Conservation (phyloP, 2,888 invertebrate species). For the Caenorhabditis virilis region DNA sequence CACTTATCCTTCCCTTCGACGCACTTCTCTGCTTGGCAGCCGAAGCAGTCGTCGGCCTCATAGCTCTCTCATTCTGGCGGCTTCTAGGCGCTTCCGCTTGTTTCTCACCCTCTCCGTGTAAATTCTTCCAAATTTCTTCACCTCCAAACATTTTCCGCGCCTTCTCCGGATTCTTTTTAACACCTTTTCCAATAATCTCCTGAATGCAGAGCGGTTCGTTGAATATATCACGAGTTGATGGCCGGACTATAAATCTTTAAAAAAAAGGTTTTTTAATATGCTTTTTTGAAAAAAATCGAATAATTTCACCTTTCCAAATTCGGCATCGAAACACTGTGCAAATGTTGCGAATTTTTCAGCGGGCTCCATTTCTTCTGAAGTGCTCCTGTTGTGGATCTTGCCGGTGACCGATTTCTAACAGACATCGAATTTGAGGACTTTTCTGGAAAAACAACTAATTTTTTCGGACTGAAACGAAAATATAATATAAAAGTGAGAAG, state of each 20-base stretch:
- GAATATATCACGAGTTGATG: conserved; percentile 23
- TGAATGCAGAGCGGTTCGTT: conserved; percentile 26
- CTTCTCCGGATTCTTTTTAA: conserved; percentile 21
- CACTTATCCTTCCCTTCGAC: neutral
- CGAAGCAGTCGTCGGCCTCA: conserved; percentile 16
- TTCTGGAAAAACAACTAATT: no score
- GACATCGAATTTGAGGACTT: no score
- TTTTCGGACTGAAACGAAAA: no score
- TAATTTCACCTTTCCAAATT: conserved; percentile 6
- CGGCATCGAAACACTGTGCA: neutral
- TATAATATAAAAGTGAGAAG: no score
- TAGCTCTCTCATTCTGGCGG: neutral
- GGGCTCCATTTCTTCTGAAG: neutral
- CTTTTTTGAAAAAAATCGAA: conserved; percentile 1
- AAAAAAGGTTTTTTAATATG: no score
- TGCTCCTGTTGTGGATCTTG: neutral
- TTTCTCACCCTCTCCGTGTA: conserved; percentile 12
- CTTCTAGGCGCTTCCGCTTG: neutral
- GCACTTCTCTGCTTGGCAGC: conserved; percentile 10
- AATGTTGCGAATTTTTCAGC: neutral
- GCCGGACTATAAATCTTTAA: conserved; percentile 12
- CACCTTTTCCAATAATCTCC: conserved; percentile 22
- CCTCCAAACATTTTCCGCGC: conserved; percentile 25
- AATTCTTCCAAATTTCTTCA: conserved; percentile 3
- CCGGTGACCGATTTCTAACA: no score